Conservation (phyloP, 2,888 invertebrate genomes). For the Melinaea menophilus region DNA sequence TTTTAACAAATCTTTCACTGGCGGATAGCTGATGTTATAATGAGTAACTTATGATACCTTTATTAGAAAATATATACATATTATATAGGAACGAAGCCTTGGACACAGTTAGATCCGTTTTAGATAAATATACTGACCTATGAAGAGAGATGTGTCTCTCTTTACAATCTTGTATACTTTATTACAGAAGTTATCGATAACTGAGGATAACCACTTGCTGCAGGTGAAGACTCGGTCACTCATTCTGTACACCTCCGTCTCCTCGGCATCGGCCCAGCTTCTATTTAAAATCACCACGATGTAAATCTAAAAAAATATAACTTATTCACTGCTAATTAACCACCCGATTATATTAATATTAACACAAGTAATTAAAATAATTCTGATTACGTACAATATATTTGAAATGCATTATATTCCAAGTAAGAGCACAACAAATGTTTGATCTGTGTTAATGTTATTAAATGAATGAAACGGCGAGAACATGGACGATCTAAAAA, state of each 20-base stretch:
- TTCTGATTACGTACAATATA: slow-evolving; percentile 50
- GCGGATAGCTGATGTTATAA: no score
- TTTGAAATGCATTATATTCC: slow-evolving; percentile 45
- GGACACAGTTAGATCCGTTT: no score
- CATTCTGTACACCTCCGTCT: slow-evolving; percentile 45
- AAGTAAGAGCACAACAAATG: slow-evolving; percentile 50
- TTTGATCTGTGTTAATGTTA: slow-evolving; percentile 48
- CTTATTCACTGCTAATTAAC: slow-evolving; percentile 2
- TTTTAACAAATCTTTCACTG: no score
- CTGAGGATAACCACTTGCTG: slow-evolving; percentile 55
- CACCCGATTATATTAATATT: background rate
- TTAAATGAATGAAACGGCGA: slow-evolving; percentile 58
- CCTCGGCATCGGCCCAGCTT: slow-evolving; percentile 30
- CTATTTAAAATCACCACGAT: slow-evolving; percentile 45
- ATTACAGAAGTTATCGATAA: slow-evolving; percentile 60
- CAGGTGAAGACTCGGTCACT: slow-evolving; percentile 56
- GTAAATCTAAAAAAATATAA: slow-evolving; percentile 50
- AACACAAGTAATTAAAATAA: background rate
- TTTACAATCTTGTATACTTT: slow-evolving; percentile 62
- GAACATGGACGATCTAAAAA: slow-evolving; percentile 53
- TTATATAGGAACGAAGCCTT: no score
- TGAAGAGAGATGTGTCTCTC: slow-evolving; percentile 58
- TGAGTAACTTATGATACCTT: no score
- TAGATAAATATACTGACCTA: slow-evolving; percentile 46
- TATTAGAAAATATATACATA: no score